Base-by-base conservation (phyloP, 1,140 invertebrate genomes). In the Microplitis mediator region DNA sequence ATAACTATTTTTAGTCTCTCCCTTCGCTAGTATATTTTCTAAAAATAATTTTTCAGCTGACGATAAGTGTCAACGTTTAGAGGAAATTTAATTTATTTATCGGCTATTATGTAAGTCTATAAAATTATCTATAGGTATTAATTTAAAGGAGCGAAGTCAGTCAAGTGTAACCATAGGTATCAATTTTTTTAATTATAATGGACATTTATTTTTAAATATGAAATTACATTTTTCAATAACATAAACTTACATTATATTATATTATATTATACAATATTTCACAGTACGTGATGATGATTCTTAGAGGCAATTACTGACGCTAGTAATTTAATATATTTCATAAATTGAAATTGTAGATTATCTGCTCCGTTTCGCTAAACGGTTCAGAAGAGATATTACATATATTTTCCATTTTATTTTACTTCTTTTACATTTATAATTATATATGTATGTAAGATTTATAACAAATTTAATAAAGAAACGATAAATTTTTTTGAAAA, bases 251-350 rank as follows among this genome's bases (percentile, higher is more conserved):
- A 64, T 35, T 62, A n/a, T 35, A 45, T 4, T 52, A 52, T 45
- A 76, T 79, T 75, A 64, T 86, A 85, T 84, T 74, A 78, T 86
- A 86, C 84, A 86, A 84, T 85, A 86, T 85, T 81, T 84, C 79
- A 85, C 84, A 84, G 75, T 73, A 73, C 4, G 65, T 76, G 69
- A 74, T 64, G 74, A 71, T 74, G 69, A 58, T 62, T 75, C 36
- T 54, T 64, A 54, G 50, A 77, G 45, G 63, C 50, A 72, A 75
- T 73, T 61, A 74, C 71, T 67, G 39, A 62, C 45, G 67, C 64
- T 32, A 61, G 50, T 13, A 34, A 60, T 36, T 39, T 34, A 51
- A 3, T 36, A 35, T 16, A 39, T 39, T 39, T 6, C 11, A 45
- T 45, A n/a, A 36, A 36, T 63, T 63, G 34, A 35, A 52, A 34